phyloP scores from a whole-genome alignment of 1,140 invertebrate species.

The Leptopilina clavipes region DNA sequence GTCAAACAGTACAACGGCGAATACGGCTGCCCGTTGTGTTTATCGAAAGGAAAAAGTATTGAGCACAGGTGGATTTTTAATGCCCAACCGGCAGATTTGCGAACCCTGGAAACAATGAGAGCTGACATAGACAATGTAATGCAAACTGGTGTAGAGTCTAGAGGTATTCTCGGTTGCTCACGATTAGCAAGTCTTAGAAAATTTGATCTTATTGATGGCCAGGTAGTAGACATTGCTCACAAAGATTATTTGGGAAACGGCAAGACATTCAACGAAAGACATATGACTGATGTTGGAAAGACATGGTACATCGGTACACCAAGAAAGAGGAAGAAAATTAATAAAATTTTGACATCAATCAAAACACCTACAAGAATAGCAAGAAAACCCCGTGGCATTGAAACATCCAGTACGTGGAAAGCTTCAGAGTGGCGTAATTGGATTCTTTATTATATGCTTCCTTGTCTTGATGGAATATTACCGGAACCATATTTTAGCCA shows the following conservation, averaged over 20 bases:
- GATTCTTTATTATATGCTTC: neutral
- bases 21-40: constrained; percentile 39
- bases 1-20: constrained; percentile 39
- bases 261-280: constrained; percentile 17
- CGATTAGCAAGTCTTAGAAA: neutral
- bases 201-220: neutral
- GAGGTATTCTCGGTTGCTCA: neutral
- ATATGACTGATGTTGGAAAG: neutral
- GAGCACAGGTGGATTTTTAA: neutral
- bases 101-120: constrained; percentile 7
- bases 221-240: constrained; percentile 35
- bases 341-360: constrained; percentile 16
- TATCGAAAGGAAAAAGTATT: neutral
- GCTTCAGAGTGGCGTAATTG: neutral
- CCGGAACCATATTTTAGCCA: neutral
- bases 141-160: neutral
- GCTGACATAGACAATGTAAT: neutral
- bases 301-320: neutral
- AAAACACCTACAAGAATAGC: constrained; percentile 29
- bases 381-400: constrained; percentile 13
- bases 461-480: neutral
- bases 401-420: neutral
- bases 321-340: neutral
- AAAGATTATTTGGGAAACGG: constrained; percentile 13
- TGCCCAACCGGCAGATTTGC: constrained; percentile 17